Percentiles rank a stretch among this genome's conserved stretches.
These are phyloP conservation scores for Phrynocephalus forsythii DNA, from an alignment of 2,797 vertebrate genomes.

Conservation along the genomic window DNA sequence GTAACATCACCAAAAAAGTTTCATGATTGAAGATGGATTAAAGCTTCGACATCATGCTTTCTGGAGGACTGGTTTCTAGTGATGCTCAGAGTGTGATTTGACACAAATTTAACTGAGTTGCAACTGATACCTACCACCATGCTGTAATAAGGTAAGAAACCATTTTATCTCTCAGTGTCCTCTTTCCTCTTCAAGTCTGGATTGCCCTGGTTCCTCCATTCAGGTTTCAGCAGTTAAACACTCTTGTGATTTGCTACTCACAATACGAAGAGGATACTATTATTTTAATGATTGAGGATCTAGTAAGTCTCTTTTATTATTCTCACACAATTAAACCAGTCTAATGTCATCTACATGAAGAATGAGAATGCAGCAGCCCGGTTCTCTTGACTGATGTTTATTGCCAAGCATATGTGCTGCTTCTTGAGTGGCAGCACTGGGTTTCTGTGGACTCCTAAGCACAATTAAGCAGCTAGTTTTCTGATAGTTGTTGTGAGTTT, in stretches of 20 bases:
- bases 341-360: neutral
- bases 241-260: neutral
- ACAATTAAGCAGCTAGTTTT: neutral
- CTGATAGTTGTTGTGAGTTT: no score
- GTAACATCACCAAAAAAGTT: neutral
- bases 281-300: neutral
- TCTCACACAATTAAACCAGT: neutral
- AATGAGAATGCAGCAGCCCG: neutral
- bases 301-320: neutral
- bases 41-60: neutral
- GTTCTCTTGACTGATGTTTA: neutral
- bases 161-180: neutral
- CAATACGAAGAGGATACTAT: neutral
- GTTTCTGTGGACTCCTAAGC: neutral
- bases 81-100: neutral
- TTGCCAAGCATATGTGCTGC: no score
- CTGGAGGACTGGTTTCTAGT: neutral
- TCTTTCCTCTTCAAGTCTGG: neutral
- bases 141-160: slow-evolving; percentile 20
- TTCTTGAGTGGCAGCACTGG: neutral
- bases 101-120: neutral
- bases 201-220: neutral
- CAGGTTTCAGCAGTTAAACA: neutral
- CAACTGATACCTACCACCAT: neutral
- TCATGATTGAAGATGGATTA: neutral